A percentile compares a stretch with the other conserved stretches of the same genome.
Conservation (phyloP, 1,140 invertebrate species). For the Nymphalis io region DNA sequence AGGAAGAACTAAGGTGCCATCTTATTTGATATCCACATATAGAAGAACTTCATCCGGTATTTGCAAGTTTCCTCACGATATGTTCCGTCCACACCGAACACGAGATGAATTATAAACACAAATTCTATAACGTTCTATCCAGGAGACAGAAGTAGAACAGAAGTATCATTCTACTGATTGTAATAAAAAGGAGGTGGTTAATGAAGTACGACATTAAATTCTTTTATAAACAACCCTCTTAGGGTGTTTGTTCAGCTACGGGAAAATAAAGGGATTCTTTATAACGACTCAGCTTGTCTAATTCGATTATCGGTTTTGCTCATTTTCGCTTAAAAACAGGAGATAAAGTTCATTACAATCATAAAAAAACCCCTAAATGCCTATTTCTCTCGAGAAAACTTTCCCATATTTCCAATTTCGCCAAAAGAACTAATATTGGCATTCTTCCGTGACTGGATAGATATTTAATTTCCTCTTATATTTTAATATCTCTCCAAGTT, state of each 20-base stretch:
- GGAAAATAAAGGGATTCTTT: neutral
- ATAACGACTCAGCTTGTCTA: neutral
- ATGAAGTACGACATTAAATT: neutral
- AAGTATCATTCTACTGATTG: too few species aligned
- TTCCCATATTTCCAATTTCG: constrained; percentile 19
- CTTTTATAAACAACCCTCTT: neutral
- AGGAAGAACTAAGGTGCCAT: too few species aligned
- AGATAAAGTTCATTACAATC: neutral
- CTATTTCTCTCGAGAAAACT: constrained; percentile 14
- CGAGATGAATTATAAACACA: too few species aligned
- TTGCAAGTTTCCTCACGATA: too few species aligned
- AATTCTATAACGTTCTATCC: too few species aligned
- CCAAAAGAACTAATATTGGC: constrained; percentile 26
- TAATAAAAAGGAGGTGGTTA: too few species aligned
- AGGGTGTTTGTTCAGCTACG: neutral
- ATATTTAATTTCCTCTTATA: constrained; percentile 41
- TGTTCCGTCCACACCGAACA: too few species aligned
- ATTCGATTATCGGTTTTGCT: constrained; percentile 3
- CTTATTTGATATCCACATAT: too few species aligned
- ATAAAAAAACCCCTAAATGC: neutral
- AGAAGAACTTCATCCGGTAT: too few species aligned
- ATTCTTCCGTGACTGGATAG: constrained; percentile 26
- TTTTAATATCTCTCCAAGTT: constrained; percentile 38
- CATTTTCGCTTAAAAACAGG: neutral
- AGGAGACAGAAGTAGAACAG: too few species aligned